phyloP scores from a whole-genome alignment of 2,113 vertebrate species.

The Tylochromis polylepis region DNA sequence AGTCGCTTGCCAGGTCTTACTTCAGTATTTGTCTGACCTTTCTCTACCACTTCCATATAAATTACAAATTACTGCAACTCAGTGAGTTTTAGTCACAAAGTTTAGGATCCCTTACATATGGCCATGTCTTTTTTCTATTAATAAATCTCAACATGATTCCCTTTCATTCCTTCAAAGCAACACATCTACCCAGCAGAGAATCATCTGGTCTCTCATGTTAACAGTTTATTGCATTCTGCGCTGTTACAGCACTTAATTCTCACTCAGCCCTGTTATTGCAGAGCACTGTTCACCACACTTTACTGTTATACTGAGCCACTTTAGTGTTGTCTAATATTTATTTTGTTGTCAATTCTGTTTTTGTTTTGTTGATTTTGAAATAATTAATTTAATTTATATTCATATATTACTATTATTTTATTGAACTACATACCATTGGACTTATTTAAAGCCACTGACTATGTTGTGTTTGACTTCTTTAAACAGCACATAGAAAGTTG shows the following conservation, averaged over 20 bases:
- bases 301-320: not conserved
- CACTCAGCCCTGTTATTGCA: not conserved
- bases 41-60: not conserved
- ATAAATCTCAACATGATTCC: not conserved
- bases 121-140: accelerated
- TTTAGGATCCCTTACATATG: not conserved
- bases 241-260: not conserved
- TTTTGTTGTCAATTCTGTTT: not conserved
- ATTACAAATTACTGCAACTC: not conserved
- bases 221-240: not conserved
- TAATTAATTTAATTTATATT: accelerated
- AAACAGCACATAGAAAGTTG: too few relatives aligned
- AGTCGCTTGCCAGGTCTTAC: accelerated
- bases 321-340: not conserved
- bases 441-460: not conserved
- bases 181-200: not conserved
- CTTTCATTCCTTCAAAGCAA: not conserved
- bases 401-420: not conserved
- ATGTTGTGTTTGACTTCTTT: too few relatives aligned
- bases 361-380: not conserved
- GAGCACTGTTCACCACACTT: not conserved
- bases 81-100: not conserved
- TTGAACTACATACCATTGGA: accelerated
- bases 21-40: not conserved
- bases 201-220: not conserved